A percentile compares a stretch with the other conserved stretches of the same genome.
Evolutionary conservation across 1,140 invertebrate species (phyloP).

Genomic region (Drosophila nasuta): DNA sequence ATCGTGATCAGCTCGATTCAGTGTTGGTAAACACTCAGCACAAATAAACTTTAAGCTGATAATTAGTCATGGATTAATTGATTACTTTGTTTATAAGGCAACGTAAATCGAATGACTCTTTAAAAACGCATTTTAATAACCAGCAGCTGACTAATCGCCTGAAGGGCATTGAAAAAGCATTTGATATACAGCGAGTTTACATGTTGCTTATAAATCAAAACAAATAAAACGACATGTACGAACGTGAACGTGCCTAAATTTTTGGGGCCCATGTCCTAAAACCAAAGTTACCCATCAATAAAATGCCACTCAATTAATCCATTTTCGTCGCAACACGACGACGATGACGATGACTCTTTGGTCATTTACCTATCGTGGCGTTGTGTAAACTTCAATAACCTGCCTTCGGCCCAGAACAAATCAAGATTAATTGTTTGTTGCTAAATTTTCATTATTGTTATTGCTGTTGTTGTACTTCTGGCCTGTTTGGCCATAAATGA

Average conservation of each 20-base stretch:
- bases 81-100: conserved; percentile 25
- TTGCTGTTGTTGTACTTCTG: conserved; percentile 10
- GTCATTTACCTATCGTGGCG: conserved; percentile 71
- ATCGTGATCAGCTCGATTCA: neutral
- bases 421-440: conserved; percentile 74
- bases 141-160: conserved; percentile 25
- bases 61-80: conserved; percentile 22
- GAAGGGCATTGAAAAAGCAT: conserved; percentile 12
- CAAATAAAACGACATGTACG: neutral
- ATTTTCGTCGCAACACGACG: conserved; percentile 54
- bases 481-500: conserved; percentile 38
- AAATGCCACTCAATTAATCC: conserved; percentile 62
- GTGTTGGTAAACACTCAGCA: neutral
- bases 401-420: conserved; percentile 44
- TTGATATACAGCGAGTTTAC: conserved; percentile 45
- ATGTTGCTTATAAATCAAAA: conserved; percentile 48
- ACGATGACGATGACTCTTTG: conserved; percentile 48
- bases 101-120: conserved; percentile 20
- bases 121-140: neutral
- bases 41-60: neutral
- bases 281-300: conserved; percentile 63
- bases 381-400: conserved; percentile 38
- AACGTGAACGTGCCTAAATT: conserved; percentile 1
- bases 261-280: conserved; percentile 32
- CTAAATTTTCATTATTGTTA: conserved; percentile 32